Percentiles rank a stretch among this genome's conserved stretches.
Conservation (phyloP, 2,888 invertebrate genomes). For the Slavum lentiscoides region DNA sequence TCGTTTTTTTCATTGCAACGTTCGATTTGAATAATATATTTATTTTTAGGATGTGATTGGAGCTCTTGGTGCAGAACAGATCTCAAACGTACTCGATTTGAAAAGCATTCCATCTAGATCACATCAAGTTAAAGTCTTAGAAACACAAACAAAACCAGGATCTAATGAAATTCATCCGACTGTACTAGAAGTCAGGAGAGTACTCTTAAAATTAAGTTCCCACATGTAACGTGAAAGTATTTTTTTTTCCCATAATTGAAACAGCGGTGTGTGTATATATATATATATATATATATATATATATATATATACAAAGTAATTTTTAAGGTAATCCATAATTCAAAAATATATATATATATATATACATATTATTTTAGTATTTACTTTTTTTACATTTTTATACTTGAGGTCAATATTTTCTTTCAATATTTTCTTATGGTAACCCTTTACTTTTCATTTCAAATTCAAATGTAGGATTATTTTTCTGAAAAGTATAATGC, state of each 20-base stretch:
- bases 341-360: conserved; percentile 9
- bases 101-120: conserved; percentile 54
- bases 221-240: conserved; percentile 43
- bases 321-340: conserved; percentile 25
- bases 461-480: conserved; percentile 9
- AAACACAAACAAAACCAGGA: conserved; percentile 51
- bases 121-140: conserved; percentile 53
- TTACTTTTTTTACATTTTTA: conserved; percentile 20
- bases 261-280: conserved; percentile 22
- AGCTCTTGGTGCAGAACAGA: conserved; percentile 51
- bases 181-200: conserved; percentile 47
- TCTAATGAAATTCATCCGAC: conserved; percentile 43
- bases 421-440: neutral
- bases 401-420: conserved; percentile 18
- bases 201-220: conserved; percentile 49
- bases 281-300: conserved; percentile 16
- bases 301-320: conserved; percentile 3
- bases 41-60: conserved; percentile 44
- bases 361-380: conserved; percentile 22
- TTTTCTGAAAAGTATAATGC: neutral
- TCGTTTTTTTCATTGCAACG: neutral
- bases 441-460: neutral
- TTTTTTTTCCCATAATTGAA: conserved; percentile 21
- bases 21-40: neutral
- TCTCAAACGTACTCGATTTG: conserved; percentile 52